These are phyloP conservation scores for Salpingus planirostris DNA, from an alignment of 2,888 invertebrate genomes.

Conservation along the genomic window DNA sequence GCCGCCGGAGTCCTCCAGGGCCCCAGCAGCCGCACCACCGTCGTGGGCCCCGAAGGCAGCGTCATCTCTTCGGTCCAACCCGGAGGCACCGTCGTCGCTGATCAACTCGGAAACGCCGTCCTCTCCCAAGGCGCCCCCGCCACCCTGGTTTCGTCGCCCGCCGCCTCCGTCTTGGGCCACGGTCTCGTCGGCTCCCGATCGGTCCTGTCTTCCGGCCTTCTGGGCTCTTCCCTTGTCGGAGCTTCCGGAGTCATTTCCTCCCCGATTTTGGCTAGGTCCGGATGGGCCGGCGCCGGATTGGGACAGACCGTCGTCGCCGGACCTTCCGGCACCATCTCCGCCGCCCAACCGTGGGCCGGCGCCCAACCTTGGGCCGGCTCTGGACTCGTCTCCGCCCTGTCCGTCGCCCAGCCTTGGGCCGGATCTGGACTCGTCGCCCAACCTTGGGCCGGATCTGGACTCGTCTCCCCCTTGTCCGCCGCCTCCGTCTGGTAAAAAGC, in stretches of 20 bases:
- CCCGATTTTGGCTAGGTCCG: not conserved
- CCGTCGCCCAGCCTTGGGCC: conserved; percentile 9
- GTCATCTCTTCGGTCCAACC: conserved; percentile 17
- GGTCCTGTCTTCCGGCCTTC: no score
- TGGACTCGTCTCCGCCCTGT: not conserved
- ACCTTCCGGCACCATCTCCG: conserved; percentile 27
- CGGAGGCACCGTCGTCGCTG: conserved; percentile 20
- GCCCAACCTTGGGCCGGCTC: no score
- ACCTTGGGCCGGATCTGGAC: not conserved
- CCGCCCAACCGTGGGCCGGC: conserved; percentile 8
- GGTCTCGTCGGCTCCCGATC: not conserved
- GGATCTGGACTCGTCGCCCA: conserved; percentile 23
- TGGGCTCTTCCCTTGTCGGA: no score
- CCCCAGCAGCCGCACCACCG: conserved; percentile 24
- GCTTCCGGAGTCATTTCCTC: not conserved
- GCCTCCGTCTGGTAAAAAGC: not conserved
- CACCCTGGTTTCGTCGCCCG: conserved; percentile 1
- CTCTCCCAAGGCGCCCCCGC: conserved; percentile 2
- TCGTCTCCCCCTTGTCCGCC: not conserved
- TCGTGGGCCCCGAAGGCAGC: conserved; percentile 28
- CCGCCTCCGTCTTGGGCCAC: not conserved
- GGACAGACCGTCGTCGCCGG: conserved; percentile 20
- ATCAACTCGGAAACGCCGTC: no score
- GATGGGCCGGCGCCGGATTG: not conserved
- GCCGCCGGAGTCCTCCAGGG: conserved; percentile 26